A percentile compares a stretch with the other conserved stretches of the same genome.
Evolutionary conservation across 2,113 vertebrate species (phyloP).

Genomic region (Orcinus orca): DNA sequence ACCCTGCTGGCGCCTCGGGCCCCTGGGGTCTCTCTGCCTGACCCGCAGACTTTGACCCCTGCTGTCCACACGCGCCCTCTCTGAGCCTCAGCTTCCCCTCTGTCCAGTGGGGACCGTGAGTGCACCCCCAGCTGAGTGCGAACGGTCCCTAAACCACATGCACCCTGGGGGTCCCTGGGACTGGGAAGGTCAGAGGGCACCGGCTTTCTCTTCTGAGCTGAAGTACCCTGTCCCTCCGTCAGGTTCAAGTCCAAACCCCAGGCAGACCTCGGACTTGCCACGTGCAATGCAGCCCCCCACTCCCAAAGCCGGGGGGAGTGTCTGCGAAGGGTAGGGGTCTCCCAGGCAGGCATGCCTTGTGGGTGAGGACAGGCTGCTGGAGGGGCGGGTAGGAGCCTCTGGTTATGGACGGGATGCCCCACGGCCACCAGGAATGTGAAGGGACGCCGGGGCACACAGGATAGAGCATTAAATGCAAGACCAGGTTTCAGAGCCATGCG

Average conservation of each 20-base stretch:
- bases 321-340: background rate
- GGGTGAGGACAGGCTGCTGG: rapidly evolving
- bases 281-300: rapidly evolving
- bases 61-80: background rate
- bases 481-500: background rate
- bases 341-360: rapidly evolving
- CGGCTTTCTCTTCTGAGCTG: background rate
- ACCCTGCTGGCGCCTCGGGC: background rate
- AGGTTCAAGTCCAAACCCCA: background rate
- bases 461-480: rapidly evolving
- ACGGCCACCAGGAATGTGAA: no score
- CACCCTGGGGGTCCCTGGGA: background rate
- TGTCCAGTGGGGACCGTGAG: rapidly evolving
- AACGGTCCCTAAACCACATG: background rate
- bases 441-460: background rate
- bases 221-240: background rate
- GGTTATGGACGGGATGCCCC: rapidly evolving
- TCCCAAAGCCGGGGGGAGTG: background rate
- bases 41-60: no score
- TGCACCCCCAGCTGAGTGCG: background rate
- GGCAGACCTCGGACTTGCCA: background rate
- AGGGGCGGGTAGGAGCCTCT: background rate
- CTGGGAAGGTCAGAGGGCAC: background rate
- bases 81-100: background rate
- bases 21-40: background rate